phyloP scores from a whole-genome alignment of 2,888 invertebrate genomes.

The Noctua janthina region DNA sequence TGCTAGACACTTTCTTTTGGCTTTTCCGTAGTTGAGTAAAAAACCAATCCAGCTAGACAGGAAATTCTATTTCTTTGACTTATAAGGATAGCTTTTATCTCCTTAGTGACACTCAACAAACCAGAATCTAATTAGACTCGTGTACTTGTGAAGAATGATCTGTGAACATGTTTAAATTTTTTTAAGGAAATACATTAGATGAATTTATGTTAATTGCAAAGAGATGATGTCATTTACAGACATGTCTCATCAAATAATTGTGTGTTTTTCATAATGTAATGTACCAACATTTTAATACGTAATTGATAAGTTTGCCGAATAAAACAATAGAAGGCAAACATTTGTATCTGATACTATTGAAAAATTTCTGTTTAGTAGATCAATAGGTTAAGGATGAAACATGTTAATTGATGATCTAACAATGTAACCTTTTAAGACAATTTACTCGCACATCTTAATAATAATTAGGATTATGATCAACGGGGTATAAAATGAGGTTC shows the following conservation, averaged over 20 bases:
- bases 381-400: slow-evolving; percentile 37
- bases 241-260: slow-evolving; percentile 3
- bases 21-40: neutral
- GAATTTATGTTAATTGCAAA: slow-evolving; percentile 13
- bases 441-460: slow-evolving; percentile 1
- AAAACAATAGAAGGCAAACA: slow-evolving; percentile 3
- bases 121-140: slow-evolving; percentile 13
- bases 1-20: neutral
- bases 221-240: slow-evolving; percentile 44
- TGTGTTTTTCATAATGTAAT: slow-evolving; percentile 6
- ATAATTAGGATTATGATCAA: slow-evolving; percentile 10
- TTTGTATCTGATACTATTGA: neutral
- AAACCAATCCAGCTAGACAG: neutral
- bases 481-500: neutral
- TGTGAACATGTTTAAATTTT: neutral
- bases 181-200: neutral
- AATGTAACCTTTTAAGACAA: slow-evolving; percentile 13
- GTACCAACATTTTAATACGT: slow-evolving; percentile 8
- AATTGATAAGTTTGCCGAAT: neutral
- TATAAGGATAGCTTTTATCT: neutral
- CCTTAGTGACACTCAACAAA: neutral
- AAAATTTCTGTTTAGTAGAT: slow-evolving; percentile 20
- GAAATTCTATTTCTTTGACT: neutral
- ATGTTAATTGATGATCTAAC: slow-evolving; percentile 42
- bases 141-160: neutral